Percentiles rank a stretch among this genome's conserved stretches.
Conservation (phyloP, 2,888 invertebrate species). For the Thera obeliscata region DNA sequence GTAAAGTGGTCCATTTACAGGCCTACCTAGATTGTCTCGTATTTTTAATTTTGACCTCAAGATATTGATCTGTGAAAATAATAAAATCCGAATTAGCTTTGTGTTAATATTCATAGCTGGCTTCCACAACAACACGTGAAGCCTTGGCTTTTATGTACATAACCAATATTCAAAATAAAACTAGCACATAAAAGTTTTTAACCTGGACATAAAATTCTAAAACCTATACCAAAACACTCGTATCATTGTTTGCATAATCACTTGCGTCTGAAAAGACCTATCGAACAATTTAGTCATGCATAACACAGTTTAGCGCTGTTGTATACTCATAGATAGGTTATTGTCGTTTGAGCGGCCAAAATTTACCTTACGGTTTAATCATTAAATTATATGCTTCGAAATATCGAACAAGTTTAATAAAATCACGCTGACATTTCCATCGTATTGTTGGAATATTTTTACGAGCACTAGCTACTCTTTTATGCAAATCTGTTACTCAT, state of each 20-base stretch:
- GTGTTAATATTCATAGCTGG: slow-evolving; percentile 46
- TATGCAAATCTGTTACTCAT: not conserved
- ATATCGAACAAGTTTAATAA: not conserved
- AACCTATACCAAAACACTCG: no score
- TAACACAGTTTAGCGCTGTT: no score
- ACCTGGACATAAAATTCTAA: no score
- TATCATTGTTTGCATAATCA: no score
- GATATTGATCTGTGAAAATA: slow-evolving; percentile 50
- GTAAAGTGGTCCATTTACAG: no score
- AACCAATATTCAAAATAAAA: not conserved
- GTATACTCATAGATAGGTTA: no score
- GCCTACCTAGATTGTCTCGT: not conserved
- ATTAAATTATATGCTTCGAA: not conserved
- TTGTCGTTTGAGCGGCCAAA: not conserved
- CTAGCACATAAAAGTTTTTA: no score
- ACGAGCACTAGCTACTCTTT: not conserved
- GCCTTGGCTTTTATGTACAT: slow-evolving; percentile 4
- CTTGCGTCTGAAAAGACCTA: no score
- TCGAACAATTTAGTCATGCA: no score
- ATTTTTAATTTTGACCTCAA: slow-evolving; percentile 43
- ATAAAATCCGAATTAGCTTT: slow-evolving; percentile 48
- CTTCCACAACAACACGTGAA: slow-evolving; percentile 44
- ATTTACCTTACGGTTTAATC: not conserved
- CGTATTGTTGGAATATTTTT: not conserved
- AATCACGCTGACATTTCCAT: not conserved